Evolutionary conservation across 2,888 invertebrate species (phyloP), one percentile per base, ranked within the genome.

Genomic region (Hartigia nigra): DNA sequence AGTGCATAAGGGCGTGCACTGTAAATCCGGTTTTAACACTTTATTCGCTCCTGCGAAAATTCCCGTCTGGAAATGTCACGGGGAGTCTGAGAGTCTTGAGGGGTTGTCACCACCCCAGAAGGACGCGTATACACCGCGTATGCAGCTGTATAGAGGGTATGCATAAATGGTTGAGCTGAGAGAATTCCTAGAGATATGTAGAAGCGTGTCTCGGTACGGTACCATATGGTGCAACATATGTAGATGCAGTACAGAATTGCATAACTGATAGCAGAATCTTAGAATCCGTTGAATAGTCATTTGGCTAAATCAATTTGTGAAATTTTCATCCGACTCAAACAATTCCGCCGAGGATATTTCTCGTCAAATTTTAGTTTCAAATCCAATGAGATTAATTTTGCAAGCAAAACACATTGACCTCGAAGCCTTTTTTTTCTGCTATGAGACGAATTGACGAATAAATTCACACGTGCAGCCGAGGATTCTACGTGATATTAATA

Each of bases 31-130:
- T 23, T 55, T 55, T 23, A 76, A 77, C 83, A 80, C 82, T 82
- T 83, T 85, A 85, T 83, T 77, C 82, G 82, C 81, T 83, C 80
- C 80, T 79, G 80, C 80, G 82, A 86, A 85, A 84, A 85, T 83
- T 87, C 82, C 78, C 81, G 78, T 82, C 83, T 82, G 81, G 78
- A 83, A 82, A 82, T 84, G 81, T 80, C 77, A 55, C 39, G 39
- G 39, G 39, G 39, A 55, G 39, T 55, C 39, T 55, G 23, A 55
- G 39, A 55, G 39, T 55, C 39, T 55, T 55, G 39, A 55, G 39
- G 39, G 39, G 39, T 9, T 23, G 39, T 55, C 9, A 23, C 23
- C 39, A 55, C 39, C 23, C 39, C 23, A 23, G 39, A 55, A 55
- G 39, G 39, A 55, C 39, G 39, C 39, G 14, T 55, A 23, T 55